Conservation (phyloP, 2,113 vertebrate genomes). For the Otis tarda region DNA sequence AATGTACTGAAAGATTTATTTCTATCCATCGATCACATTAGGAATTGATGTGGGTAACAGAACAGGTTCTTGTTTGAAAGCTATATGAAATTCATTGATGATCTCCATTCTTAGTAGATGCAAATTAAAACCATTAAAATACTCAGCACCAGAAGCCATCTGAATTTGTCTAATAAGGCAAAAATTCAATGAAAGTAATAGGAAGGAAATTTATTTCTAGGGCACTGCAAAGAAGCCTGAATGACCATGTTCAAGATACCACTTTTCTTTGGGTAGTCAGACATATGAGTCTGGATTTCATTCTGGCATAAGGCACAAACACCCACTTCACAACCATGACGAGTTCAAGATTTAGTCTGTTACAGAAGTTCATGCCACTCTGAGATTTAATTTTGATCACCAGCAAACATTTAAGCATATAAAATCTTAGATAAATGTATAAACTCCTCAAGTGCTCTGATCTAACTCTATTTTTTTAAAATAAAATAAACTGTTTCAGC, state of each 20-base stretch:
- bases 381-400: background rate
- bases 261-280: background rate
- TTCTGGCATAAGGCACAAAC: background rate
- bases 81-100: background rate
- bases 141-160: background rate
- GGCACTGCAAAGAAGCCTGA: background rate
- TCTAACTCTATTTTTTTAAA: background rate
- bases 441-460: background rate
- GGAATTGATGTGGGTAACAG: background rate
- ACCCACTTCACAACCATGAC: background rate
- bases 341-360: background rate
- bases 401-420: background rate
- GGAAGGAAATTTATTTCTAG: background rate
- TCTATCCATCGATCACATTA: background rate
- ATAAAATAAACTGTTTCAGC: background rate
- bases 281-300: background rate
- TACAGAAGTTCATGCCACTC: background rate
- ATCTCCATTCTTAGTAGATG: background rate
- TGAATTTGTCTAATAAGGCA: background rate
- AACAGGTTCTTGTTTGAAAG: background rate
- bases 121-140: background rate
- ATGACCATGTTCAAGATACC: background rate
- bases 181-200: background rate
- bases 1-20: background rate
- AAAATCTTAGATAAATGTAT: background rate